These are phyloP conservation scores for Atherix ibis DNA, from an alignment of 2,888 invertebrate species.

Conservation along the genomic window DNA sequence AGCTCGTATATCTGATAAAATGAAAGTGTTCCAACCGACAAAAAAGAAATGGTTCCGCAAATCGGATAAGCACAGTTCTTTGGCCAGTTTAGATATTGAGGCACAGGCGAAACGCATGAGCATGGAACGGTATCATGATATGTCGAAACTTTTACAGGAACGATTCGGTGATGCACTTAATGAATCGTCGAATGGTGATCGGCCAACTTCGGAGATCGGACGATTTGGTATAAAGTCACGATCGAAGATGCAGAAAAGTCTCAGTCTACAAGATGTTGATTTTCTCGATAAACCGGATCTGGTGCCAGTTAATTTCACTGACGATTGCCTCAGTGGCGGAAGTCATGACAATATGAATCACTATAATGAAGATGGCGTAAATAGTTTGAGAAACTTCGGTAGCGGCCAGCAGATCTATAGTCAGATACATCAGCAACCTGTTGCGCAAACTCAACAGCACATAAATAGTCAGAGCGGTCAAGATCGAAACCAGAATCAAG, in stretches of 20 bases:
- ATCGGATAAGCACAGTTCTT: conserved; percentile 21
- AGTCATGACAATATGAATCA: not conserved
- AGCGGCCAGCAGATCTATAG: conserved; percentile 2
- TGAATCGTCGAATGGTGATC: not conserved
- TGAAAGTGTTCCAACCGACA: conserved; percentile 34
- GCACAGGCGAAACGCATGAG: conserved; percentile 48
- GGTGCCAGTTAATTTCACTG: conserved; percentile 13
- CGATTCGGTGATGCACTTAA: conserved; percentile 37
- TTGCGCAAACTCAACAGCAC: no score
- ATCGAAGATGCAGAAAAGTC: conserved; percentile 24
- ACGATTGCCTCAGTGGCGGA: not conserved
- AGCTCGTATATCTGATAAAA: conserved; percentile 22
- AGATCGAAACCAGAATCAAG: no score
- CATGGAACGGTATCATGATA: conserved; percentile 54
- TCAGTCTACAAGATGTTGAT: conserved; percentile 30
- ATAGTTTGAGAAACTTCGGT: not conserved
- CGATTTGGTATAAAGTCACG: conserved; percentile 21
- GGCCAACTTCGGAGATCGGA: conserved; percentile 13
- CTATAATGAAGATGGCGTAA: not conserved
- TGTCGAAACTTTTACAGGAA: conserved; percentile 54
- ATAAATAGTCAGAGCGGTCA: no score
- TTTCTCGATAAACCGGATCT: conserved; percentile 26
- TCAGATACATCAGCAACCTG: not conserved
- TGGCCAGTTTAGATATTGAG: conserved; percentile 36
- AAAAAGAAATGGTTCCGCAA: conserved; percentile 53